phyloP scores from a whole-genome alignment of 2,888 invertebrate species.

The Ophonus ardosiacus region DNA sequence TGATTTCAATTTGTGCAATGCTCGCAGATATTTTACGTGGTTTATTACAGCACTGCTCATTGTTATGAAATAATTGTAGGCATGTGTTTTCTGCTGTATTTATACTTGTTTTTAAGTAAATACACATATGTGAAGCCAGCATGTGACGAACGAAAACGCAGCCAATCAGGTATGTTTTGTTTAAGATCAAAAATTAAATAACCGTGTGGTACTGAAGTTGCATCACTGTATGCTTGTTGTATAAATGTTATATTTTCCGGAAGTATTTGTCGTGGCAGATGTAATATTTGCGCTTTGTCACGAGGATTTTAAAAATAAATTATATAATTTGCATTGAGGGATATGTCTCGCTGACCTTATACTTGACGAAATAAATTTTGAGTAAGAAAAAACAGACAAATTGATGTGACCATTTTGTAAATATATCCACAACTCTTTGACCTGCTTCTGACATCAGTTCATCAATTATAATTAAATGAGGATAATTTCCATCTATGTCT shows the following conservation, averaged over 20 bases:
- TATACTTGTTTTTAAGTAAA: no score
- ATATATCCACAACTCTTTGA: constrained; percentile 21
- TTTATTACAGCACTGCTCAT: not conserved
- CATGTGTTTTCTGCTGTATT: no score
- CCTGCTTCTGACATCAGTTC: constrained; percentile 34
- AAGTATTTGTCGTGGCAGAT: constrained; percentile 65
- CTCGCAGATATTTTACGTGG: not conserved
- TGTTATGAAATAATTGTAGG: not conserved
- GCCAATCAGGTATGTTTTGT: constrained; percentile 65
- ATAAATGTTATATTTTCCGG: constrained; percentile 65
- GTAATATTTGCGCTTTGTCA: constrained; percentile 65
- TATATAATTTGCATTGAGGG: constrained; percentile 67
- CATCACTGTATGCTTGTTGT: constrained; percentile 60
- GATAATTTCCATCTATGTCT: not conserved
- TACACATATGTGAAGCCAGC: constrained; percentile 42
- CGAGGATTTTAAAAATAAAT: constrained; percentile 67
- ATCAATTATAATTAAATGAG: constrained; percentile 41
- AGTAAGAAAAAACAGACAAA: constrained; percentile 45
- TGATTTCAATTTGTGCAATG: not conserved
- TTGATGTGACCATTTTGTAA: constrained; percentile 37
- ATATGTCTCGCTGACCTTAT: constrained; percentile 63
- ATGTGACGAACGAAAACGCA: constrained; percentile 63
- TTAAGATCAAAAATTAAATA: constrained; percentile 64
- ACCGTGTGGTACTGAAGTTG: constrained; percentile 19
- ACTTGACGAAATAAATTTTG: not conserved